Base-by-base conservation (phyloP, 2,113 vertebrate genomes). In the Hypomesus transpacificus region DNA sequence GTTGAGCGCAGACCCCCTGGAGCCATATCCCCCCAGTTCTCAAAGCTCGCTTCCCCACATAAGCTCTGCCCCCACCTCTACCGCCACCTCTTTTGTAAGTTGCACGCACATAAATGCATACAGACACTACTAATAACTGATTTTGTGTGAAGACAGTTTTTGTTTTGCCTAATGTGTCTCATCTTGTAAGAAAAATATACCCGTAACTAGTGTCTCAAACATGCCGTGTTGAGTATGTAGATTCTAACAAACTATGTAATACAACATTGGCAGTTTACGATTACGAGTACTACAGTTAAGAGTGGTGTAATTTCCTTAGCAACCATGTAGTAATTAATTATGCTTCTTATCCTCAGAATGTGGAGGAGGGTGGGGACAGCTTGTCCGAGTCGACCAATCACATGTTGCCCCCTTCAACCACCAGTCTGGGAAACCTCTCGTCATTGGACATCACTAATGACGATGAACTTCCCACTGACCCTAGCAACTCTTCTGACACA, bases 401-500 rank as follows among this genome's bases (percentile, higher is more conserved):
- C 80, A 91, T 88, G 4, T 85, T 89, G 74, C 92, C 88, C n/a
- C 88, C 80, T 0, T 85, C 8, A 26, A 71, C 72, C 85, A 77
- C 26, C 80, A 87, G 89, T 62, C 83, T 93, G 60, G 84, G 91
- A 62, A 89, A 92, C 70, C 82, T 92, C 71, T 93, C 93, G 17
- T 92, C 93, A 21, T 61, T 95, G 87, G 94, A 96, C 46, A 87
- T 93, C 61, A 88, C 94, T 68, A 94, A 93, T 24, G 91, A 93
- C 0, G 94, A 96, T 16, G 95, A 95, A 1, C 87, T 96, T 14
- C 90, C 94, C 84, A 95, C 94, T 0, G 95, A 96, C 82, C 94
- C 91, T 3, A 96, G 95, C 87, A 94, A 96, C 87, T 95, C 95
- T 0, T 95, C 94, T 4, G 94, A 94, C 4, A 95, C 94, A 0